Base-by-base conservation (phyloP, 2,888 invertebrate species). In the Erynnis tages region DNA sequence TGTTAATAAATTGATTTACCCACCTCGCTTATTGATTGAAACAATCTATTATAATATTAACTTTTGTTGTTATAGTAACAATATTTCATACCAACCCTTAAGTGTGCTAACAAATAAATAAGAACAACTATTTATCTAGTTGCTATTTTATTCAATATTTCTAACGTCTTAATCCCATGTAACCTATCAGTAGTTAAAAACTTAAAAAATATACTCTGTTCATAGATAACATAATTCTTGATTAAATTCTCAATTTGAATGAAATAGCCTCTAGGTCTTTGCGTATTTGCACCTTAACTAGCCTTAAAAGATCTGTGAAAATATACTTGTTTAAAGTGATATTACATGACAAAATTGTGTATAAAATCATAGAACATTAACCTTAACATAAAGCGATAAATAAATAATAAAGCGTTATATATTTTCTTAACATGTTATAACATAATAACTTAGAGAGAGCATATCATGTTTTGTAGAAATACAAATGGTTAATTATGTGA, bases 401-500 rank as follows among this genome's bases (percentile, higher is more conserved):
- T 43, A 41, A 2, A 41, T 46, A 30, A 44, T 62, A 60, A 61
- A 65, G 4, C 65, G 62, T 69, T 73, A 76, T 82, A 77, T 82
- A 76, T 82, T 80, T 81, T 76, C 74, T 74, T 63, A 41, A 52
- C 32, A 49, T 34, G 14, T 23, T 71, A 67, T 69, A 68, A 67
- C 67, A 67, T 63, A 67, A 72, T 48, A 38, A 41, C 41, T 25
- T 72, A 78, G 69, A 71, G 62, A 65, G 70, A 66, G 80, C 85
- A 87, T 87, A 87, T 87, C 87, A 85, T 77, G 82, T 84, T 85
- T 85, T 82, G 66, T 85, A 83, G 79, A 78, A 74, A 80, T 81
- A 82, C 76, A 82, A 78, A 70, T 75, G 66, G 68, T 76, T 80
- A 32, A 32, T 25, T 21, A 78, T 66, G 67, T 73, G 67, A 66